These are phyloP conservation scores for Orchestia grillus DNA, from an alignment of 1,140 invertebrate species.

Conservation along the genomic window DNA sequence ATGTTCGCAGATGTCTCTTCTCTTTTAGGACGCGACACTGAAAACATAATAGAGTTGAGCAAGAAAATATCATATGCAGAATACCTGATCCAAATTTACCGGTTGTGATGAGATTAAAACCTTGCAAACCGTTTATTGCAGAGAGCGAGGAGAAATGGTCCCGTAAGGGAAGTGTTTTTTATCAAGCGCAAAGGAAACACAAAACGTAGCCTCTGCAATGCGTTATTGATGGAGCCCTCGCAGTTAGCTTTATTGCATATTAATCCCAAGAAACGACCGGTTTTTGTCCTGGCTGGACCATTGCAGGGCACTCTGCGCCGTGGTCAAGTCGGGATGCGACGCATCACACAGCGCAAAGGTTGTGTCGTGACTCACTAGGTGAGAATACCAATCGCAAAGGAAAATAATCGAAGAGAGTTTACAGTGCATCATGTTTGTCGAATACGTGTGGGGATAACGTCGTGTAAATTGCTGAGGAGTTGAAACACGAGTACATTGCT, in stretches of 20 bases:
- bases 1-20: not conserved
- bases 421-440: no score
- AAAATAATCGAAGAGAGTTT: not conserved
- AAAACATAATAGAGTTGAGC: constrained; percentile 21
- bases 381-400: not conserved
- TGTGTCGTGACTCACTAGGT: not conserved
- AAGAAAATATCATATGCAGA: constrained; percentile 21
- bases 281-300: not conserved
- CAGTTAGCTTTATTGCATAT: constrained; percentile 24
- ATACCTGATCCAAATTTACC: constrained; percentile 21
- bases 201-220: constrained; percentile 16
- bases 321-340: not conserved
- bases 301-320: not conserved
- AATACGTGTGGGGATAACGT: not conserved
- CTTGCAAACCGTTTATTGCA: constrained; percentile 49
- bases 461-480: not conserved
- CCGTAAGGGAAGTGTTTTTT: not conserved
- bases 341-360: not conserved
- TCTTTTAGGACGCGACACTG: not conserved
- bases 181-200: not conserved
- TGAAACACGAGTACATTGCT: no score
- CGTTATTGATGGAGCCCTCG: not conserved
- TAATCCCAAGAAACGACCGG: constrained; percentile 35
- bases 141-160: not conserved
- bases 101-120: constrained; percentile 42